Evolutionary conservation across 2,888 invertebrate species (phyloP), one percentile per base, ranked within the genome.

Genomic region (Pollenia labialis): DNA sequence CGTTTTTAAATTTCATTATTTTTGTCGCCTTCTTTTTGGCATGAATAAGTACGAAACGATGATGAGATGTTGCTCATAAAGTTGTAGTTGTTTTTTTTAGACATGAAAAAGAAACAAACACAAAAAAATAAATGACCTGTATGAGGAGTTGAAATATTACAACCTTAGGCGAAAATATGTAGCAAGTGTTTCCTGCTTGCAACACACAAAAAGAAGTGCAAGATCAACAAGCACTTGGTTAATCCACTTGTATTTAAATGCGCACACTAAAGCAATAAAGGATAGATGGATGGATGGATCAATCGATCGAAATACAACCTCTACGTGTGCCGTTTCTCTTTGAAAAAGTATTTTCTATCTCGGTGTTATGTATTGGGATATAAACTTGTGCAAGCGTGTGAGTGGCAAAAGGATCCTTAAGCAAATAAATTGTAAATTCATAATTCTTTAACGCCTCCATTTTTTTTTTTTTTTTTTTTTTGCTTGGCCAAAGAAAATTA

Each of bases 401-500:
- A 56, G 71, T 32, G 56, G 68, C 48, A 68, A 44, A 58, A 69
- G 32, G 58, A 82, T 85, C 69, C 77, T 72, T 64, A 56, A 68
- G 81, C 76, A 90, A 90, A 91, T 90, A 90, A 89, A 91, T 91
- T 91, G 89, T 90, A 90, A 91, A 89, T 91, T 90, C 90, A 90
- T 90, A 90, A 90, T 89, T 87, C 90, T 87, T 90, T 89, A 83
- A 91, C 91, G 91, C 91, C 91, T 88, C 77, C 84, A 2, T 23
- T 23, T 23, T 23, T 79, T 75, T 76, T 88, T 81, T 82, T 23
- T 23, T 23, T 23, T 23, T 79, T 75, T 76, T 88, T 81, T 82
- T 68, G 11, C 50, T 60, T 52, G 14, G n/a, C 14, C 8, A 81
- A 66, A 52, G 14, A 58, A 76, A 71, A 64, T 48, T 52, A 76